Conservation (phyloP, 1,140 invertebrate genomes). For the Anastatus disparis region DNA sequence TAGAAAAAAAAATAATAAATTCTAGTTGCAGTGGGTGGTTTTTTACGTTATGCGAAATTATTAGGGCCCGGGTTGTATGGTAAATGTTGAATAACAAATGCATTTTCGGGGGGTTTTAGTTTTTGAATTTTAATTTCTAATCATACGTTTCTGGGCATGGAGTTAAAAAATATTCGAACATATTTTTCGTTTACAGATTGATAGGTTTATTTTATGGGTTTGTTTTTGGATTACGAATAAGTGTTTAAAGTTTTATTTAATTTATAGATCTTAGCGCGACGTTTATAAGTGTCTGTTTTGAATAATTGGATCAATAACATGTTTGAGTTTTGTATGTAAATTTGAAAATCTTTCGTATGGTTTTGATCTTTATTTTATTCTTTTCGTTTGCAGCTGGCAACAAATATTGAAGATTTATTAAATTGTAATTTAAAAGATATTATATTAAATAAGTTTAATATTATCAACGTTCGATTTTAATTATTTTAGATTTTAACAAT, state of each 20-base stretch:
- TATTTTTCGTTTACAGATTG: slow-evolving; percentile 25
- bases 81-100: slow-evolving; percentile 16
- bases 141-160: slow-evolving; percentile 3
- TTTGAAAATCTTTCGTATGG: slow-evolving; percentile 8
- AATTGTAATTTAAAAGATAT: too few relatives aligned
- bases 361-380: too few relatives aligned
- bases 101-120: slow-evolving; percentile 8
- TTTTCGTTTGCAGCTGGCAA: too few relatives aligned
- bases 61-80: slow-evolving; percentile 3
- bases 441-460: too few relatives aligned
- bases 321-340: slow-evolving; percentile 2
- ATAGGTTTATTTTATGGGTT: slow-evolving; percentile 14
- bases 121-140: slow-evolving; percentile 10
- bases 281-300: slow-evolving; percentile 8
- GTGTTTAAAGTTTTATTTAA: not conserved
- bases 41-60: slow-evolving; percentile 7
- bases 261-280: slow-evolving; percentile 25
- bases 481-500: too few relatives aligned
- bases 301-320: slow-evolving; percentile 11
- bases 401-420: too few relatives aligned
- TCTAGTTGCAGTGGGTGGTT: slow-evolving; percentile 12
- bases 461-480: too few relatives aligned
- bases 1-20: too few relatives aligned
- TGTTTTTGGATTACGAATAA: too few relatives aligned
- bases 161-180: not conserved